Percentiles rank a stretch among this genome's conserved stretches.
These are phyloP conservation scores for Belgica antarctica DNA, from an alignment of 2,888 invertebrate species.

Conservation along the genomic window DNA sequence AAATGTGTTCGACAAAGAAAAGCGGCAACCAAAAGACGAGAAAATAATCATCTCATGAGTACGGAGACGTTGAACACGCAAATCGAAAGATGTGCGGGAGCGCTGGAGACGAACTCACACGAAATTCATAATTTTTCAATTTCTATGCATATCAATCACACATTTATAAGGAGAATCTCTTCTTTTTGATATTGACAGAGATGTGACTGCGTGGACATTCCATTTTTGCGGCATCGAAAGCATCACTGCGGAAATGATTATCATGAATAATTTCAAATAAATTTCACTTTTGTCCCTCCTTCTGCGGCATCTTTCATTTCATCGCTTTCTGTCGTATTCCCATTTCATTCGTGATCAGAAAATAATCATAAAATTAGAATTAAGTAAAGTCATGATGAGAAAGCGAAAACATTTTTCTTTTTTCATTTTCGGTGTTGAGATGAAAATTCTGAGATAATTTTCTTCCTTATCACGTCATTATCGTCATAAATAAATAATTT, in stretches of 20 bases:
- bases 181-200: not conserved
- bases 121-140: conserved; percentile 36
- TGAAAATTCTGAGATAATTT: not conserved
- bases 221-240: not conserved
- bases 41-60: not conserved
- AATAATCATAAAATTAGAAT: conserved; percentile 44
- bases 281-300: no score
- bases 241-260: conserved; percentile 32
- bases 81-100: no score
- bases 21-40: not conserved
- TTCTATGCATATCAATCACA: conserved; percentile 43
- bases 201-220: conserved; percentile 7
- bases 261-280: conserved; percentile 33
- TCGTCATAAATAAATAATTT: conserved; percentile 43
- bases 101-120: not conserved
- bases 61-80: no score
- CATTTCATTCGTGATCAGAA: conserved; percentile 43
- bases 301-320: not conserved
- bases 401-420: conserved; percentile 23
- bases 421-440: not conserved
- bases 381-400: conserved; percentile 42
- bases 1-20: conserved; percentile 14
- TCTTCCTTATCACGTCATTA: conserved; percentile 43
- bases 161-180: not conserved
- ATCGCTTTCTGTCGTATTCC: conserved; percentile 14